Evolutionary conservation across 30 jellyfish, hydroid and myxozoan species (phyloP).

Genomic region (Aurelia aurita complex sp. Pacific): DNA sequence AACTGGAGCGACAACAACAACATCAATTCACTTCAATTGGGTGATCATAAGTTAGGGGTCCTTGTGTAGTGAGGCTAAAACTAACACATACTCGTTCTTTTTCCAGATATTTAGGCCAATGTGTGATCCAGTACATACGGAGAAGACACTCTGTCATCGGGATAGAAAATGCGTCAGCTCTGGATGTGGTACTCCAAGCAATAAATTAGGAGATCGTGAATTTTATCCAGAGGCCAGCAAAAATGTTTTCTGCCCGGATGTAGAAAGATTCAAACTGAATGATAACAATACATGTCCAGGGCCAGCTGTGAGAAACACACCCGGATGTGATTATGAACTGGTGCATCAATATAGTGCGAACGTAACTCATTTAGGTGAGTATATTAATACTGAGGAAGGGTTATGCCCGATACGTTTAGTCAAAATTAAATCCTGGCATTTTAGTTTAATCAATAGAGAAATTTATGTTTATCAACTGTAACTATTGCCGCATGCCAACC

Average conservation of each 20-base stretch:
- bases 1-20: no score
- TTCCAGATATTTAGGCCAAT: constrained; percentile 64
- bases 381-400: no score
- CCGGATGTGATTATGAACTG: constrained; percentile 63
- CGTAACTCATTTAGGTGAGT: constrained; percentile 52
- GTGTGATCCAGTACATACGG: constrained; percentile 41
- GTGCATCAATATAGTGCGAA: constrained; percentile 14
- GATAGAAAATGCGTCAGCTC: constrained; percentile 58
- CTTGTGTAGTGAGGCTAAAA: no score
- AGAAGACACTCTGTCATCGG: constrained; percentile 69
- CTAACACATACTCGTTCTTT: not conserved
- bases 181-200: constrained; percentile 62
- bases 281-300: constrained; percentile 57
- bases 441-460: no score
- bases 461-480: no score
- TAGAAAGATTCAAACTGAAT: constrained; percentile 57
- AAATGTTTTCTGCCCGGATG: constrained; percentile 81
- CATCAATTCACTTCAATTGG: no score
- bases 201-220: constrained; percentile 25
- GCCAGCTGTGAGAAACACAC: constrained; percentile 25
- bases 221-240: constrained; percentile 60
- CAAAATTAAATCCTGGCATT: no score
- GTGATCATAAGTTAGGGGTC: no score
- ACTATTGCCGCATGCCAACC: no score
- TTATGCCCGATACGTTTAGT: no score